Evolutionary conservation across 1,140 invertebrate species (phyloP).

Genomic region (Coenobita brevimanus): DNA sequence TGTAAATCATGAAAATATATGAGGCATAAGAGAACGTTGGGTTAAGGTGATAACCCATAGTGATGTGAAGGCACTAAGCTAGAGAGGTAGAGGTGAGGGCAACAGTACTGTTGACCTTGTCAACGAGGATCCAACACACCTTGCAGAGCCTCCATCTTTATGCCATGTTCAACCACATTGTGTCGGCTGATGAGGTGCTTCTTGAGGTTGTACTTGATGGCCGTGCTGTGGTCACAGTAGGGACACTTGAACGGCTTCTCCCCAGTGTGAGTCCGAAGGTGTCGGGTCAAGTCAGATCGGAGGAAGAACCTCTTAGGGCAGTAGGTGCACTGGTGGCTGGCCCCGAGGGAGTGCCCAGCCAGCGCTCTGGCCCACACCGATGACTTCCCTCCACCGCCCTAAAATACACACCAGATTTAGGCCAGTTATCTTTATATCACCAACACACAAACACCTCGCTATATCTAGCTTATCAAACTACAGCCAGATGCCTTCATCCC

Average conservation of each 20-base stretch:
- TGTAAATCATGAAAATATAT: too few species aligned
- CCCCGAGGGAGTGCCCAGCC: conserved; percentile 55
- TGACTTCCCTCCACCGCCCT: conserved; percentile 54
- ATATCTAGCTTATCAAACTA: too few species aligned
- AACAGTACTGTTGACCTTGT: conserved; percentile 18
- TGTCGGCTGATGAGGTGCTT: conserved; percentile 62
- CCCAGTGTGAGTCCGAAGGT: conserved; percentile 56
- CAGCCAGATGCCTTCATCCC: too few species aligned
- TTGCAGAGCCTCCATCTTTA: conserved; percentile 60
- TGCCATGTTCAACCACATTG: conserved; percentile 59
- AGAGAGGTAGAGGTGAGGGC: conserved; percentile 24
- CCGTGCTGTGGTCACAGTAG: conserved; percentile 60
- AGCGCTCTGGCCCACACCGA: conserved; percentile 57
- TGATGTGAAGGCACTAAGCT: background rate
- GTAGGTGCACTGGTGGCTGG: conserved; percentile 60
- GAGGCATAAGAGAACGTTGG: too few species aligned
- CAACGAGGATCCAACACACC: conserved; percentile 38
- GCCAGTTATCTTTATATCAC: conserved; percentile 28
- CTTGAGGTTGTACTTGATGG: conserved; percentile 64
- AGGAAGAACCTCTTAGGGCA: conserved; percentile 62
- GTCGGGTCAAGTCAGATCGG: conserved; percentile 53
- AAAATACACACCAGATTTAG: conserved; percentile 57
- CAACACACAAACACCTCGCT: conserved; percentile 1
- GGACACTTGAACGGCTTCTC: conserved; percentile 62
- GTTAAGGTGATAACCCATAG: background rate